Evolutionary conservation across 92 coral and sea anemone genomes (phyloP), one percentile per base, ranked within the genome.

Genomic region (Chrysogorgia sp.): DNA sequence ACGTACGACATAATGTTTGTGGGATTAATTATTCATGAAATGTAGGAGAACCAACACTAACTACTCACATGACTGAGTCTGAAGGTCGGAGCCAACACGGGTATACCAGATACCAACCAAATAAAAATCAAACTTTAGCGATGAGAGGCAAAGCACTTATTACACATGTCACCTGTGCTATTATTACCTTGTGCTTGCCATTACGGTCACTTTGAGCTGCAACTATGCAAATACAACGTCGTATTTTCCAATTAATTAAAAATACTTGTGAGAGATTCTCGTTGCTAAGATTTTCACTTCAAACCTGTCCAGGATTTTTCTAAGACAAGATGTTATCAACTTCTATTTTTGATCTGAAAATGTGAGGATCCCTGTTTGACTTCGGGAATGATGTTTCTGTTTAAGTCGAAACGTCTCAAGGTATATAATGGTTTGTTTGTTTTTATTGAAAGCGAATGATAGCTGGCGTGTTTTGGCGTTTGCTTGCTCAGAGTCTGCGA

Each of bases 241-340:
- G 28, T 5, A 40, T 50, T 30, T 21, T 12, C 34, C 22, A 66
- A 66, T 30, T 66, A 13, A 15, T 34, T 24, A 13, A 68, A 28
- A 69, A 69, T 69, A 49, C 48, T 41, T 26, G 37, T 45, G 17
- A 19, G 34, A 8, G 34, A 33, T 69, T 48, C 48, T 30, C 40
- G 76, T 69, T 69, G 76, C 60, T 49, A 69, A 45, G 76, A 69
- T 41, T 43, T 41, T 32, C 31, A 64, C 19, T 15, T 64, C 14
- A 15, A 47, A 5, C 5, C 19, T 34, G 8, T 32, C 10, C 25
- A 34, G 28, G 47, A 34, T 63, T 10, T 22, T 32, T 3, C 28
- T 31, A 33, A 43, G 40, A 63, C 30, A n/a, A n/a, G n/a, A n/a
- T n/a, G n/a, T n/a, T n/a, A n/a, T n/a, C n/a, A n/a, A n/a, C n/a